These are phyloP conservation scores for Eupeodes latifasciatus DNA, from an alignment of 2,888 invertebrate genomes.

Conservation along the genomic window DNA sequence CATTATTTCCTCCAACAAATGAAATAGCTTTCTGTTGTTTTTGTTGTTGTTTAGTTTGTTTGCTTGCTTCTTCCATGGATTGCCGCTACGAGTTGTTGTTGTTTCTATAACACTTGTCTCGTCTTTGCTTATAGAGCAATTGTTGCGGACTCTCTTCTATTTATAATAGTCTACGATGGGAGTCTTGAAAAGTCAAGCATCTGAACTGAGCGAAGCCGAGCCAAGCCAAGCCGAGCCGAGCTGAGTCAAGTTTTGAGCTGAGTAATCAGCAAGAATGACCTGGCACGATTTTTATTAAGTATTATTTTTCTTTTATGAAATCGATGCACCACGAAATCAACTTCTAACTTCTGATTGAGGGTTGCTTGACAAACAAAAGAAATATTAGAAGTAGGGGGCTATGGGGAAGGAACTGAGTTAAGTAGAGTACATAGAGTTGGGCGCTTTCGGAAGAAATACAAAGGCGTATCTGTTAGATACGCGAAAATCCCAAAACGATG, in stretches of 20 bases:
- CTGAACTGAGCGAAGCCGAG: slow-evolving; percentile 24
- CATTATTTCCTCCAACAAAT: slow-evolving; percentile 41
- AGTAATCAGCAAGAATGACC: slow-evolving; percentile 75
- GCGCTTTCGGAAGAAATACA: slow-evolving; percentile 58
- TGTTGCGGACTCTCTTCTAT: slow-evolving; percentile 26
- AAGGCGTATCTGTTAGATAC: slow-evolving; percentile 76
- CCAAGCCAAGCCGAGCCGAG: background rate
- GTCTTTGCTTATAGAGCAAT: slow-evolving; percentile 26
- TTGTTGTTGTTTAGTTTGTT: background rate
- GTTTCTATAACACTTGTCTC: slow-evolving; percentile 29
- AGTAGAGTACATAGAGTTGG: background rate
- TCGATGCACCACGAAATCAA: slow-evolving; percentile 73
- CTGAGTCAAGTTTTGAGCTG: slow-evolving; percentile 5
- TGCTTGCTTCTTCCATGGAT: slow-evolving; percentile 9
- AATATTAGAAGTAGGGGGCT: too few species aligned
- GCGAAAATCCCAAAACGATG: slow-evolving; percentile 65
- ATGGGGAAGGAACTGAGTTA: background rate
- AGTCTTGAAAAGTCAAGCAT: slow-evolving; percentile 71
- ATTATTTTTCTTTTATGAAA: slow-evolving; percentile 67
- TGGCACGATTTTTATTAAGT: slow-evolving; percentile 72
- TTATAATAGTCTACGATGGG: slow-evolving; percentile 6
- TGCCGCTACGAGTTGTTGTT: background rate
- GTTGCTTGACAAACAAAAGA: slow-evolving; percentile 35
- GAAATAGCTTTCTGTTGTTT: slow-evolving; percentile 33
- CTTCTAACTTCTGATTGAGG: slow-evolving; percentile 74